These are phyloP conservation scores for Cryptoblepharus egeriae DNA, from an alignment of 2,797 vertebrate species.

Conservation along the genomic window DNA sequence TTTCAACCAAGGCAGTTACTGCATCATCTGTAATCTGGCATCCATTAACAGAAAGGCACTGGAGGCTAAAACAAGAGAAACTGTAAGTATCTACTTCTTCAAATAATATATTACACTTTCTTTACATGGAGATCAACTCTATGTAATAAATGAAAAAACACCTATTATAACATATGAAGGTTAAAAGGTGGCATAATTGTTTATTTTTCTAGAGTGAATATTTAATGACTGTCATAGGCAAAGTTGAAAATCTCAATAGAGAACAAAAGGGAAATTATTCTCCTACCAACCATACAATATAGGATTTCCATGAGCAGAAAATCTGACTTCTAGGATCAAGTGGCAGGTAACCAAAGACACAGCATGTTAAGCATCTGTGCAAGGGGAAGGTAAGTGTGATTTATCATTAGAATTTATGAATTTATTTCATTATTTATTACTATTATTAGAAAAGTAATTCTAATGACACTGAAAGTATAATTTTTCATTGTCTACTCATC, in stretches of 20 bases:
- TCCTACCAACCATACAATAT: background rate
- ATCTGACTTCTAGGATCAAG: no score
- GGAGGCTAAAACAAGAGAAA: conserved; percentile 59
- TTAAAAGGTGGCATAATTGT: background rate
- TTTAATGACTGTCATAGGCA: background rate
- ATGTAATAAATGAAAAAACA: background rate
- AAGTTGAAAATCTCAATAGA: background rate
- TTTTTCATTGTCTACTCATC: no score
- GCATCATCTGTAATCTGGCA: conserved; percentile 69
- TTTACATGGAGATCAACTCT: background rate
- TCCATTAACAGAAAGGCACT: conserved; percentile 66
- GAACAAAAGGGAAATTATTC: background rate
- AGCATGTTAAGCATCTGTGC: no score
- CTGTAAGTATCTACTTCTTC: background rate
- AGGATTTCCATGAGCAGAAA: background rate
- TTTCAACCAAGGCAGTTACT: conserved; percentile 65
- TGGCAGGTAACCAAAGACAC: no score
- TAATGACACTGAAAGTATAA: no score
- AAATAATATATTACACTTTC: background rate
- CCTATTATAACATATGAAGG: background rate
- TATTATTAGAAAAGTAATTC: no score
- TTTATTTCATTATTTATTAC: no score
- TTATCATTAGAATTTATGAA: no score
- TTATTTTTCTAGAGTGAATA: background rate
- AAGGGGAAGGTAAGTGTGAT: no score